Percentiles rank a stretch among this genome's conserved stretches.
phyloP scores from a whole-genome alignment of 2,888 invertebrate species.

The Polydrusus cervinus region DNA sequence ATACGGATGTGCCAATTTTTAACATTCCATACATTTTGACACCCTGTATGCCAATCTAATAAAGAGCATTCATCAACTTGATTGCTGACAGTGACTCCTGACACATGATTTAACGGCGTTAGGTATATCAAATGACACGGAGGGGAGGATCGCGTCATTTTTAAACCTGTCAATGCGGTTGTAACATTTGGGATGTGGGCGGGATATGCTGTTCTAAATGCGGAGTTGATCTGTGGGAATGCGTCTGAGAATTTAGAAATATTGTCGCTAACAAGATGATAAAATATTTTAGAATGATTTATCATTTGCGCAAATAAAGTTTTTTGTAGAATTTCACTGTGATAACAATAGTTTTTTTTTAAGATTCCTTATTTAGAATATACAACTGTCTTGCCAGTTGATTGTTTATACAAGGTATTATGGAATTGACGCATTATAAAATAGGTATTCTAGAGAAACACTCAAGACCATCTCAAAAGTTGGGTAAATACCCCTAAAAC shows the following conservation, averaged over 20 bases:
- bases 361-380: no score
- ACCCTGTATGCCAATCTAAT: conserved; percentile 28
- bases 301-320: no score
- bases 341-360: no score
- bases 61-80: conserved; percentile 36
- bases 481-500: no score
- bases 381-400: no score
- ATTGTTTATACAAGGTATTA: no score
- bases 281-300: conserved; percentile 7
- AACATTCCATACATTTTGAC: no score
- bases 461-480: no score
- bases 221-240: conserved; percentile 43
- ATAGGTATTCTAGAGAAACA: no score
- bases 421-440: no score
- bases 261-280: conserved; percentile 32
- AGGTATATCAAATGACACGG: conserved; percentile 57
- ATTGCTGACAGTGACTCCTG: conserved; percentile 11
- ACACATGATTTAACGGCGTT: conserved; percentile 45
- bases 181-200: conserved; percentile 54
- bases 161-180: conserved; percentile 60
- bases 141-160: conserved; percentile 56
- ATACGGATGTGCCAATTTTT: no score
- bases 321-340: no score
- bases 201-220: conserved; percentile 45
- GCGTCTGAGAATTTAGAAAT: conserved; percentile 45